Percentiles rank a stretch among this genome's conserved stretches.
Evolutionary conservation across 2,113 vertebrate genomes (phyloP).

Genomic region (Labrus mixtus): DNA sequence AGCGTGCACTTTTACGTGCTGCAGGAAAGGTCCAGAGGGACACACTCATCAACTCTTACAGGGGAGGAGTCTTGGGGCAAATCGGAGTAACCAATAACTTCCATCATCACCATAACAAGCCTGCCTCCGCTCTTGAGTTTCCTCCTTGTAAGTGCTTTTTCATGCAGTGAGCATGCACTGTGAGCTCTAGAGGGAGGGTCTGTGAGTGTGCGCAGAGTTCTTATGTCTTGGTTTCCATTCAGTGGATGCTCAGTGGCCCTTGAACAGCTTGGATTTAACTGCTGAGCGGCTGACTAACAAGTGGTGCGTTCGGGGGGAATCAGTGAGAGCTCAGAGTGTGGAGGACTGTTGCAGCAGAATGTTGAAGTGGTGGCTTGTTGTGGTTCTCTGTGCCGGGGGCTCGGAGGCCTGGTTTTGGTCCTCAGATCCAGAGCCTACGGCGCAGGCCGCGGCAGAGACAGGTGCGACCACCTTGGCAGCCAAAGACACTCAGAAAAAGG

Average conservation of each 20-base stretch:
- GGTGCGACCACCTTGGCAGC: not conserved
- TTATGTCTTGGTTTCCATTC: conserved; percentile 46
- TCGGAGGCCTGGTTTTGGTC: conserved; percentile 64
- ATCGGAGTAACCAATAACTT: conserved; percentile 55
- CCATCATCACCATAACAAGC: conserved; percentile 31
- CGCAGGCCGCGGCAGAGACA: not conserved
- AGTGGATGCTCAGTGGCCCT: conserved; percentile 50
- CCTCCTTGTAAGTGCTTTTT: conserved; percentile 36
- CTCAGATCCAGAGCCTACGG: accelerated
- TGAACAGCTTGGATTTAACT: conserved; percentile 32
- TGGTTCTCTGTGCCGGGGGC: conserved; percentile 54
- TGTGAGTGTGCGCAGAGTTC: conserved; percentile 37
- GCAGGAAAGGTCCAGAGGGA: conserved; percentile 41
- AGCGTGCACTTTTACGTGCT: conserved; percentile 18
- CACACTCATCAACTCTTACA: conserved; percentile 22
- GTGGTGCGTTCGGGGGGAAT: conserved; percentile 28
- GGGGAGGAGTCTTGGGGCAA: conserved; percentile 65
- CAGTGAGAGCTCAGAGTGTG: conserved; percentile 27
- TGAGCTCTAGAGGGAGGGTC: conserved; percentile 51
- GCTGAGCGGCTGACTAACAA: conserved; percentile 45
- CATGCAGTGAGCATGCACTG: conserved; percentile 30
- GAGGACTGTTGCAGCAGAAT: conserved; percentile 50
- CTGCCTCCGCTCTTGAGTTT: conserved; percentile 49
- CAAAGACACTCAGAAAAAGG: not conserved
- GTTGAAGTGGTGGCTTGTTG: conserved; percentile 54